Evolutionary conservation across 2,113 vertebrate species (phyloP).

Genomic region (Nestor notabilis): DNA sequence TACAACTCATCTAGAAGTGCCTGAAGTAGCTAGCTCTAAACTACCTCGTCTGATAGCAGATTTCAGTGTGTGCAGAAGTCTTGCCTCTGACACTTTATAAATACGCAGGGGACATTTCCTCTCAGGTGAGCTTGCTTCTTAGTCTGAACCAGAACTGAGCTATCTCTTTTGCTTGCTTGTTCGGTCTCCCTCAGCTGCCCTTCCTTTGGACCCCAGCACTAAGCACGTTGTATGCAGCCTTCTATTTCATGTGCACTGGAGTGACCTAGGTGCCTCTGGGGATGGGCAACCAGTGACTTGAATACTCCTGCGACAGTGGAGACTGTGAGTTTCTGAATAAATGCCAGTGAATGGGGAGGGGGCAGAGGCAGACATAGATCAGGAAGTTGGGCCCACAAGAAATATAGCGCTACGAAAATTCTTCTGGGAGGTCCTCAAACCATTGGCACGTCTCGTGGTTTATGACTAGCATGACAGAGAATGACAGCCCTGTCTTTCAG

Average conservation of each 20-base stretch:
- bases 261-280: background rate
- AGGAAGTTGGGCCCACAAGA: background rate
- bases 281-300: background rate
- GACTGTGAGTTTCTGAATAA: background rate
- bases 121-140: background rate
- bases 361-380: background rate
- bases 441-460: background rate
- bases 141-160: background rate
- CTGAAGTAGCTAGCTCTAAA: background rate
- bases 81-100: background rate
- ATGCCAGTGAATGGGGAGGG: background rate
- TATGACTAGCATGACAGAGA: background rate
- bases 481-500: background rate
- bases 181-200: background rate
- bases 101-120: background rate
- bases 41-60: background rate
- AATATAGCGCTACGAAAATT: background rate
- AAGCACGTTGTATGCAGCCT: rapidly evolving
- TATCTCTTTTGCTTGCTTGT: background rate
- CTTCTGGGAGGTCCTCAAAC: background rate
- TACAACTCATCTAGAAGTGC: background rate
- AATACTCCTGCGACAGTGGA: background rate
- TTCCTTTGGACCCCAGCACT: background rate
- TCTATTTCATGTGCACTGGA: background rate
- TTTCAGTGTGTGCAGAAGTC: background rate